Percentiles rank a stretch among this genome's conserved stretches.
phyloP scores from a whole-genome alignment of 2,888 invertebrate genomes.

The Thysanoteuthis rhombus region DNA sequence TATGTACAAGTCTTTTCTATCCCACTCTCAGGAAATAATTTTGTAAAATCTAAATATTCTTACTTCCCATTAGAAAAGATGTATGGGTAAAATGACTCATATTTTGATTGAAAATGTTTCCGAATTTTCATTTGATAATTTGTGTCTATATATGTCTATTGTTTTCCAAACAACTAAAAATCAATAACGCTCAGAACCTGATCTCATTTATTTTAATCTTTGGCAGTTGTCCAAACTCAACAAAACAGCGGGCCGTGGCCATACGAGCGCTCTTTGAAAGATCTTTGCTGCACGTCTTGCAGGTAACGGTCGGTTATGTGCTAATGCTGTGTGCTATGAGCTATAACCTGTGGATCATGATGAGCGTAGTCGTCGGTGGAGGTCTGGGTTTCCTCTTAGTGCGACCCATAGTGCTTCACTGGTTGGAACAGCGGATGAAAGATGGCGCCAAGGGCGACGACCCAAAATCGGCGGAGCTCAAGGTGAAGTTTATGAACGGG shows the following conservation, averaged over 20 bases:
- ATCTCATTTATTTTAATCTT: neutral
- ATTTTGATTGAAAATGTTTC: too few relatives aligned
- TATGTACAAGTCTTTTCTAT: too few relatives aligned
- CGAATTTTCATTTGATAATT: too few relatives aligned
- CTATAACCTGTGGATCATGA: neutral
- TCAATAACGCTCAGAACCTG: too few relatives aligned
- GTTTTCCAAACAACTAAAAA: too few relatives aligned
- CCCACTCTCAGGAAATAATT: too few relatives aligned
- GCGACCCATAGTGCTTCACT: neutral
- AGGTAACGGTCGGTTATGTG: neutral
- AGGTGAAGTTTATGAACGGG: neutral
- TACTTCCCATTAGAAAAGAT: too few relatives aligned
- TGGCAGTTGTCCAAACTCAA: neutral
- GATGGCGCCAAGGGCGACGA: neutral
- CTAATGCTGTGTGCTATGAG: neutral
- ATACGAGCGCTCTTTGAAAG: neutral
- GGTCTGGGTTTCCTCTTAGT: neutral
- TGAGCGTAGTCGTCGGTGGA: neutral
- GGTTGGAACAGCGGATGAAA: neutral
- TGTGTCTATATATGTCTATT: too few relatives aligned
- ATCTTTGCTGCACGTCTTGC: neutral
- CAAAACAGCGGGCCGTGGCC: neutral
- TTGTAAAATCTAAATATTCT: too few relatives aligned
- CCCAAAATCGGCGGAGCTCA: neutral
- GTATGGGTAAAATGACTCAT: too few relatives aligned